These are phyloP conservation scores for Teleopsis dalmanni DNA, from an alignment of 1,140 invertebrate species.

Conservation along the genomic window DNA sequence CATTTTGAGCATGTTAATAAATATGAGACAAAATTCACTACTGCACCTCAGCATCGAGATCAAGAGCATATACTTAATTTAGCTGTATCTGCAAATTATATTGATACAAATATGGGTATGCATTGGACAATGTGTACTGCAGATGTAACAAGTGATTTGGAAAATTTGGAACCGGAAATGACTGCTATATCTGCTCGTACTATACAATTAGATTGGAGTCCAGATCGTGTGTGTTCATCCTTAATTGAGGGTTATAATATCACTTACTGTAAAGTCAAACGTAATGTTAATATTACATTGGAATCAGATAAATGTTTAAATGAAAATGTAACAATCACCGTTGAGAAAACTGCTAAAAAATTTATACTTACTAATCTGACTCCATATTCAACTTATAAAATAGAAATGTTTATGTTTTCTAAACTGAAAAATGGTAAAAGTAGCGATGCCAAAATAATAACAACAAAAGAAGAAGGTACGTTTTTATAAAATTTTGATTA, in stretches of 20 bases:
- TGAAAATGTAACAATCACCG: not conserved
- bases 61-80: constrained; percentile 21
- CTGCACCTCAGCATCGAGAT: not conserved
- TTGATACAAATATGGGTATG: constrained; percentile 28
- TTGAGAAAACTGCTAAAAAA: constrained; percentile 8
- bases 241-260: constrained; percentile 33
- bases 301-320: constrained; percentile 1
- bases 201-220: constrained; percentile 29
- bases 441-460: constrained; percentile 3
- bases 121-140: constrained; percentile 31
- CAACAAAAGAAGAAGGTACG: constrained; percentile 10
- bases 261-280: constrained; percentile 25
- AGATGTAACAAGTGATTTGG: constrained; percentile 28
- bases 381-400: constrained; percentile 6
- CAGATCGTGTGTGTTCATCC: constrained; percentile 26
- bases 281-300: not conserved
- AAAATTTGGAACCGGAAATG: constrained; percentile 31
- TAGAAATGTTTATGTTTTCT: constrained; percentile 11
- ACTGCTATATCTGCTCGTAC: constrained; percentile 17
- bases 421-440: constrained; percentile 1
- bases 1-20: constrained; percentile 23
- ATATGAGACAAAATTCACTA: constrained; percentile 20
- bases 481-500: not conserved
- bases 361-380: constrained; percentile 5
- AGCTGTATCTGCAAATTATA: constrained; percentile 36